phyloP scores from a whole-genome alignment of 2,113 vertebrate species.

The Arenaria interpres region DNA sequence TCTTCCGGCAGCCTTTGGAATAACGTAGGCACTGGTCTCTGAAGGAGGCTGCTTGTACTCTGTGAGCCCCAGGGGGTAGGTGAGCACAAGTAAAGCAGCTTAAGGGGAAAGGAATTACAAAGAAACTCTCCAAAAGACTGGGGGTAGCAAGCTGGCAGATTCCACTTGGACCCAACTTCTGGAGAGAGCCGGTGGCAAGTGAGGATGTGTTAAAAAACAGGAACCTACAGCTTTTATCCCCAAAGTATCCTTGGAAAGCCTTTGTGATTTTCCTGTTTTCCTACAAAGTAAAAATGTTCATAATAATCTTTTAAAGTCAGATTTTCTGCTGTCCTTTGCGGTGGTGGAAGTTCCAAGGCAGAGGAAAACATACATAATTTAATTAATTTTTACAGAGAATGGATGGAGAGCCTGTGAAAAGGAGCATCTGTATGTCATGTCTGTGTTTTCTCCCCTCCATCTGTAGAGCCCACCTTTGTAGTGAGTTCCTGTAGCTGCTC shows the following conservation, averaged over 20 bases:
- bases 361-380: background rate
- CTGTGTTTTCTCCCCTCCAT: background rate
- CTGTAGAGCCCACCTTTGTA: background rate
- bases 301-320: background rate
- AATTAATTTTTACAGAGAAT: background rate
- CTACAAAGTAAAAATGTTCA: background rate
- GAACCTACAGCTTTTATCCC: background rate
- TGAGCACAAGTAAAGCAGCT: constrained; percentile 43
- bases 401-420: background rate
- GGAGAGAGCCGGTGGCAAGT: background rate
- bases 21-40: constrained; percentile 43
- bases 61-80: constrained; percentile 51
- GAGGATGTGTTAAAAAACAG: background rate
- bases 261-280: background rate
- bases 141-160: background rate
- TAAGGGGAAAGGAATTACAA: constrained; percentile 47
- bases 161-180: background rate
- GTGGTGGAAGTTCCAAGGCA: background rate
- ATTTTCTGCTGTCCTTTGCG: background rate
- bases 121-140: constrained; percentile 34
- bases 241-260: background rate
- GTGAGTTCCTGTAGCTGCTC: background rate
- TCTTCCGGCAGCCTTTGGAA: constrained; percentile 14
- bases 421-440: background rate
- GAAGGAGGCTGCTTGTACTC: constrained; percentile 43